These are phyloP conservation scores for Tolmerus cingulatus DNA, from an alignment of 2,888 invertebrate genomes.

Conservation along the genomic window DNA sequence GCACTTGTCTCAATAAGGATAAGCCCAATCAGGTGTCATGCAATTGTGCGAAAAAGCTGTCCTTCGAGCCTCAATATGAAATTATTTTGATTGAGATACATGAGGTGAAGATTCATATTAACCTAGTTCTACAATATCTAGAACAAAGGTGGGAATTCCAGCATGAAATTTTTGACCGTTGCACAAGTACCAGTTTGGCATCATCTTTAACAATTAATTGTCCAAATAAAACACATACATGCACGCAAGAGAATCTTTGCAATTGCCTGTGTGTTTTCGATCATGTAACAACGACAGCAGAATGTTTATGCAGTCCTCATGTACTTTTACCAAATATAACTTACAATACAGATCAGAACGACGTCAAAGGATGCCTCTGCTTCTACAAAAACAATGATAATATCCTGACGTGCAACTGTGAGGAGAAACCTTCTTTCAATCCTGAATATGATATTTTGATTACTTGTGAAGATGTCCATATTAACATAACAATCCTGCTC, in stretches of 20 bases:
- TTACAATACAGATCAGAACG: background rate
- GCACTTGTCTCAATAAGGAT: background rate
- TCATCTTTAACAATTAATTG: background rate
- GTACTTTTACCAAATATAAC: background rate
- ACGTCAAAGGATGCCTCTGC: background rate
- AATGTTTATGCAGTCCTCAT: background rate
- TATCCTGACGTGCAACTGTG: background rate
- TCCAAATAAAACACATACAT: background rate
- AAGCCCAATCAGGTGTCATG: background rate
- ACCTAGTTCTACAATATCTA: background rate
- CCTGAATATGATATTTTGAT: background rate
- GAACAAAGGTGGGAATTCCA: background rate
- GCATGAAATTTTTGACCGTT: background rate
- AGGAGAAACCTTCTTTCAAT: background rate
- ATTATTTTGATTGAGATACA: background rate
- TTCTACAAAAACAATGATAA: background rate
- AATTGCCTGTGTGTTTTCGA: background rate
- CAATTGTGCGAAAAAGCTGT: background rate
- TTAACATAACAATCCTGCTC: background rate
- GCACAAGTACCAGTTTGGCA: background rate
- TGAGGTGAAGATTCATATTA: background rate
- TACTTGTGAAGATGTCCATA: background rate
- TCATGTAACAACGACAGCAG: background rate
- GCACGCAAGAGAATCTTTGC: background rate
- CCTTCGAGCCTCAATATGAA: background rate